Conservation (phyloP, 2,888 invertebrate species). For the Agriotes lineatus region DNA sequence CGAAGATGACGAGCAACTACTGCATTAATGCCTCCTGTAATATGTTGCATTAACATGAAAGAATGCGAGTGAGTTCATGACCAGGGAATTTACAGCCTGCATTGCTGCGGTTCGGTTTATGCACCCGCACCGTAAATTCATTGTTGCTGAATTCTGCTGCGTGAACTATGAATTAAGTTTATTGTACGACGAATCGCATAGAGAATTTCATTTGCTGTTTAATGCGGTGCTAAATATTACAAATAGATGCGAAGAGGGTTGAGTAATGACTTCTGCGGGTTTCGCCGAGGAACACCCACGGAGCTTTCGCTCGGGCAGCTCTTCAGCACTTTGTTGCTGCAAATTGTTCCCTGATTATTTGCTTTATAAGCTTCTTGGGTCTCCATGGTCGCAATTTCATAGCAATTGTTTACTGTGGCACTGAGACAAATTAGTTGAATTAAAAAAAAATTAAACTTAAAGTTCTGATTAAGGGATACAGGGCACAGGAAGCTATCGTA, state of each 20-base stretch:
- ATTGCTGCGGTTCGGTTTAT: conserved; percentile 52
- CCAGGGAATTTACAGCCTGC: conserved; percentile 50
- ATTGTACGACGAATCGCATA: conserved; percentile 2
- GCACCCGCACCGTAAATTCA: conserved; percentile 48
- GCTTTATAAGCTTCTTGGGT: no score
- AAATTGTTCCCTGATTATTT: no score
- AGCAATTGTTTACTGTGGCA: no score
- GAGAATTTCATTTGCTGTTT: background rate
- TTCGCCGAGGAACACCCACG: conserved; percentile 9
- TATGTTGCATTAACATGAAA: background rate
- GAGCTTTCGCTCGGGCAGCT: background rate
- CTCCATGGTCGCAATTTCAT: no score
- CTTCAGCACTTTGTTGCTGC: background rate
- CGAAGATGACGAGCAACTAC: conserved; percentile 20
- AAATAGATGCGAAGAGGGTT: conserved; percentile 5
- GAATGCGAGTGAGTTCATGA: conserved; percentile 28
- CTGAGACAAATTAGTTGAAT: no score
- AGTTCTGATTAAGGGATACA: no score
- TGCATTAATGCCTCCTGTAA: background rate
- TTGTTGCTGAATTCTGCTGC: conserved; percentile 38
- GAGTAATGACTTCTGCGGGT: conserved; percentile 8
- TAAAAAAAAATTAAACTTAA: no score
- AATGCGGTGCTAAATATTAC: conserved; percentile 19
- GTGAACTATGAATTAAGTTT: conserved; percentile 12
- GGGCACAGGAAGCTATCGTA: no score